Conservation (phyloP, 2,113 vertebrate species). For the Tragelaphus buxtoni region DNA sequence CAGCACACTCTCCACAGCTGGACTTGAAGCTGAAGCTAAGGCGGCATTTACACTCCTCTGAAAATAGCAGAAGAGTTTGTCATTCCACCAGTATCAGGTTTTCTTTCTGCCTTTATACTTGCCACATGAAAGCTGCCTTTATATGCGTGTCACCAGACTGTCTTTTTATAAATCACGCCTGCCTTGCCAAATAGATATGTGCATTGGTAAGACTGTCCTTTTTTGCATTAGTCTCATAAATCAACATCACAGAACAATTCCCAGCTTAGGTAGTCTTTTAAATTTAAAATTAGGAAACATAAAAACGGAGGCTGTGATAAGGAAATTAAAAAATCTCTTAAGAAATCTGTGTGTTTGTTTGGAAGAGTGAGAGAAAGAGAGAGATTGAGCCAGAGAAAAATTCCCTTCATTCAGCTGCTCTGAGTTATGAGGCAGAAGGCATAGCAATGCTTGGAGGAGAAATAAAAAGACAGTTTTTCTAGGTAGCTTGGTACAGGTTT, state of each 20-base stretch:
- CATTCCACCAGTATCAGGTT: slow-evolving; percentile 34
- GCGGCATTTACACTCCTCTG: slow-evolving; percentile 35
- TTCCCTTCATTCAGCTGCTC: slow-evolving; percentile 44
- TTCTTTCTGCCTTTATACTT: slow-evolving; percentile 55
- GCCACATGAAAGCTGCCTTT: slow-evolving; percentile 60
- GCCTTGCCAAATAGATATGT: slow-evolving; percentile 64
- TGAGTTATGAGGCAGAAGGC: slow-evolving; percentile 59
- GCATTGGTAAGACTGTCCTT: slow-evolving; percentile 61
- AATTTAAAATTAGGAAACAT: slow-evolving; percentile 71
- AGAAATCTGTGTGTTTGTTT: slow-evolving; percentile 57
- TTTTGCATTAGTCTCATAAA: slow-evolving; percentile 66
- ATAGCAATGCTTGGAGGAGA: slow-evolving; percentile 36
- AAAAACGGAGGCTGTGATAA: slow-evolving; percentile 65
- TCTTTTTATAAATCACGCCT: slow-evolving; percentile 69
- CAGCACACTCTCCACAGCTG: neutral
- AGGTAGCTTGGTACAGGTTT: slow-evolving; percentile 27
- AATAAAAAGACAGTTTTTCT: slow-evolving; percentile 28
- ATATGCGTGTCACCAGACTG: slow-evolving; percentile 57
- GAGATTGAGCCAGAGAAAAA: neutral
- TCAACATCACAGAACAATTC: slow-evolving; percentile 63
- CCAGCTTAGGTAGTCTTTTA: slow-evolving; percentile 70
- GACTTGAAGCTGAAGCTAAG: neutral
- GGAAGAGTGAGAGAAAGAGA: neutral
- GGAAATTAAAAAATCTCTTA: slow-evolving; percentile 61
- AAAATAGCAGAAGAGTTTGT: slow-evolving; percentile 47